These are phyloP conservation scores for Drosophila funebris DNA, from an alignment of 1,140 invertebrate genomes.

Conservation along the genomic window DNA sequence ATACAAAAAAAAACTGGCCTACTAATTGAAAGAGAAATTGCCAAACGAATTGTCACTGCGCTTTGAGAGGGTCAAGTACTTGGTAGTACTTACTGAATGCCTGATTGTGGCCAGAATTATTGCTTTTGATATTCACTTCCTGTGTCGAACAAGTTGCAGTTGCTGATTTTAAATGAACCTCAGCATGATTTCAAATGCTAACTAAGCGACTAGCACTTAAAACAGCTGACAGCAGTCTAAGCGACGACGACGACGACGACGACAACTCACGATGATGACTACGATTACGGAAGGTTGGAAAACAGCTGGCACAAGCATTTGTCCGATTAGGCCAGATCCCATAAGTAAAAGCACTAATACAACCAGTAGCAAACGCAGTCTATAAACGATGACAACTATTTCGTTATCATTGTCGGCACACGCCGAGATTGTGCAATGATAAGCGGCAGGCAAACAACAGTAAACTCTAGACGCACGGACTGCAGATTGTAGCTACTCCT, in stretches of 20 bases:
- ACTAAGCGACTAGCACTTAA: neutral
- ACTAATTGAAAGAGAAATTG: conserved; percentile 7
- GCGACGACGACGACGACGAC: neutral
- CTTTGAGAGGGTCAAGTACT: too few species aligned
- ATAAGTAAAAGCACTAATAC: neutral
- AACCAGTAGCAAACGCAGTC: neutral
- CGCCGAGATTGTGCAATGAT: conserved; percentile 25
- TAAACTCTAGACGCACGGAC: neutral
- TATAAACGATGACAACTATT: neutral
- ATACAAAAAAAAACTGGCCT: neutral
- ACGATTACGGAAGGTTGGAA: neutral
- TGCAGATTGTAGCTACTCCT: neutral
- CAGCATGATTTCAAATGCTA: neutral
- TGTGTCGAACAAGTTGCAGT: neutral
- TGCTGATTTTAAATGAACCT: conserved; percentile 14
- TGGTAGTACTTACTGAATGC: neutral
- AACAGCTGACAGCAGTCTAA: conserved; percentile 41
- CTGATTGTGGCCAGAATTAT: neutral
- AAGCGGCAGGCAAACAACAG: conserved; percentile 31
- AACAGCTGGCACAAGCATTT: conserved; percentile 34
- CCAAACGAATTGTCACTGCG: neutral
- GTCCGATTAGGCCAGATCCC: neutral
- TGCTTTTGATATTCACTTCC: neutral
- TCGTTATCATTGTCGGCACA: conserved; percentile 8
- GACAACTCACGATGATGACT: neutral